These are phyloP conservation scores for Schizothorax lantsangensis DNA, from an alignment of 2,797 vertebrate species.

Conservation along the genomic window DNA sequence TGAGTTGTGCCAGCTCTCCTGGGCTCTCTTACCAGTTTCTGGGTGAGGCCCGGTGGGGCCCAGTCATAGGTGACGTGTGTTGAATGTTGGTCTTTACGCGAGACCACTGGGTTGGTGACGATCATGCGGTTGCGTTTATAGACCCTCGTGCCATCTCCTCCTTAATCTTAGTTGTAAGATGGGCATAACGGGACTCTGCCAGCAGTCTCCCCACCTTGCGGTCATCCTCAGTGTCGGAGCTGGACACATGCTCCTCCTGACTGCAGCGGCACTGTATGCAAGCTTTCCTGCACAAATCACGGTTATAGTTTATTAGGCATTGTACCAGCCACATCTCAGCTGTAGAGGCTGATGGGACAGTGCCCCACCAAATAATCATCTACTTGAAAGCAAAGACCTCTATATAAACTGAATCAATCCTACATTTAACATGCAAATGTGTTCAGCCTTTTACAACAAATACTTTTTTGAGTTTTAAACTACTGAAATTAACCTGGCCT, in stretches of 20 bases:
- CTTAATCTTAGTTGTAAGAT: constrained; percentile 88
- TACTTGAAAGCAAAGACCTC: neutral
- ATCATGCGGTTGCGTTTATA: constrained; percentile 98
- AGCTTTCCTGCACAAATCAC: constrained; percentile 82
- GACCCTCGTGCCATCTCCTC: constrained; percentile 84
- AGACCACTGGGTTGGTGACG: constrained; percentile 92
- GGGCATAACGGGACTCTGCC: constrained; percentile 81
- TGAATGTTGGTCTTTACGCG: constrained; percentile 94
- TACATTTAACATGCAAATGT: neutral
- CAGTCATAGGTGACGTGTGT: constrained; percentile 94
- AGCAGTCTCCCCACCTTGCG: constrained; percentile 88
- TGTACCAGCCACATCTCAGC: neutral
- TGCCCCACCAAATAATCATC: neutral
- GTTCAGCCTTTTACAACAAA: neutral
- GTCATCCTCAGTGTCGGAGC: constrained; percentile 85
- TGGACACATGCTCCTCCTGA: constrained; percentile 83
- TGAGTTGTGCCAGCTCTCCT: neutral
- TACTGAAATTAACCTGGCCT: neutral
- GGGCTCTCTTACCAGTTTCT: constrained; percentile 89
- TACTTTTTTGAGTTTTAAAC: neutral
- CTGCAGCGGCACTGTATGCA: constrained; percentile 87
- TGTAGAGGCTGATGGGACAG: too few relatives aligned
- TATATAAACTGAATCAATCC: neutral
- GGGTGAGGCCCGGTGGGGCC: constrained; percentile 90
- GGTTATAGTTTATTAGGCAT: neutral